Evolutionary conservation across 2,888 invertebrate genomes (phyloP).

Genomic region (Eupithecia insigniata): DNA sequence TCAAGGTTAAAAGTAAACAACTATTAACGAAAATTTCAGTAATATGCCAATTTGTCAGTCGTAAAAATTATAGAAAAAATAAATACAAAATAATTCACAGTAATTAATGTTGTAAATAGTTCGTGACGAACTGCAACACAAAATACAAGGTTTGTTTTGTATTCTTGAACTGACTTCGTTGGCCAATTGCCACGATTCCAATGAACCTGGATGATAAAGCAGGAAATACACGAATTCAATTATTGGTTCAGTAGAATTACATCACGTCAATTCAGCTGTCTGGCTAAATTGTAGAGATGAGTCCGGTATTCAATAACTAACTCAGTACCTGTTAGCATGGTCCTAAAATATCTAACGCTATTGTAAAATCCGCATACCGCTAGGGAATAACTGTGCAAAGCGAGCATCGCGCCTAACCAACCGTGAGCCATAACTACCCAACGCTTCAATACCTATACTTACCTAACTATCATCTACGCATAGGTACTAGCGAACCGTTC

Average conservation of each 20-base stretch:
- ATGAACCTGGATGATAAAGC: conserved; percentile 27
- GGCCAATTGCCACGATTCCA: conserved; percentile 28
- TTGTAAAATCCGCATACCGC: too few relatives aligned
- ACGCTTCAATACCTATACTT: too few relatives aligned
- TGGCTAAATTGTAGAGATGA: not conserved
- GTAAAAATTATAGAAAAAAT: not conserved
- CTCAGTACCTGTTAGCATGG: too few relatives aligned
- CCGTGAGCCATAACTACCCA: too few relatives aligned
- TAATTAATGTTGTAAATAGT: conserved; percentile 6
- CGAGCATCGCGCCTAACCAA: too few relatives aligned
- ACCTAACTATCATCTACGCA: too few relatives aligned
- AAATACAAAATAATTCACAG: not conserved
- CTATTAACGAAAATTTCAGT: not conserved
- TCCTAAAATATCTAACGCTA: too few relatives aligned
- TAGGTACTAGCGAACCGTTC: too few relatives aligned
- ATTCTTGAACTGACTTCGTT: conserved; percentile 28
- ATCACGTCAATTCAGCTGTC: not conserved
- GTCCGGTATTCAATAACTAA: too few relatives aligned
- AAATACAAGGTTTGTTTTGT: conserved; percentile 28
- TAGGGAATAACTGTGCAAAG: too few relatives aligned
- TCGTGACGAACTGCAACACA: conserved; percentile 13
- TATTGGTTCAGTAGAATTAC: not conserved
- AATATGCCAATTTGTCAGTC: not conserved
- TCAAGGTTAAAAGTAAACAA: too few relatives aligned
- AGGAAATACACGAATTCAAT: conserved; percentile 1